Percentiles rank a stretch among this genome's conserved stretches.
phyloP scores from a whole-genome alignment of 2,888 invertebrate species.

The Agrochola lychnidis region DNA sequence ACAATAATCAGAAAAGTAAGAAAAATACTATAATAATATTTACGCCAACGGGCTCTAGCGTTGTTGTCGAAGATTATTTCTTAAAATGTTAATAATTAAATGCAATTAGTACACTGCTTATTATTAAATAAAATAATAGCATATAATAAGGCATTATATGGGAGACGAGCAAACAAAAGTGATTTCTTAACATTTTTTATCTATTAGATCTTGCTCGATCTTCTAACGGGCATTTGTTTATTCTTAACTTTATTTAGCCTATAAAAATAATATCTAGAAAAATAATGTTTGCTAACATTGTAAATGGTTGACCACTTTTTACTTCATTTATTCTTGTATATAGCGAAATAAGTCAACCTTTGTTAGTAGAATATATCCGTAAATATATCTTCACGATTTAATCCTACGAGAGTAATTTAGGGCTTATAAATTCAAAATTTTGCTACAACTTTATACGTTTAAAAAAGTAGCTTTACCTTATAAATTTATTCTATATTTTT shows the following conservation, averaged over 20 bases:
- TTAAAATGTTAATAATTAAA: conserved; percentile 15
- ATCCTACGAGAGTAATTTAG: conserved; percentile 31
- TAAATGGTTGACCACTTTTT: conserved; percentile 31
- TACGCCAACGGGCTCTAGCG: conserved; percentile 38
- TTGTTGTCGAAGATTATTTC: conserved; percentile 26
- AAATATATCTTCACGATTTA: conserved; percentile 26
- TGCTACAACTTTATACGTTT: conserved; percentile 5
- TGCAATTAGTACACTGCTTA: conserved; percentile 28
- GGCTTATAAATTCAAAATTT: conserved; percentile 28
- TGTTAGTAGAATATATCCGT: conserved; percentile 38
- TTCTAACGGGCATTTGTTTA: conserved; percentile 61
- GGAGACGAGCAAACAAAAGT: conserved; percentile 40
- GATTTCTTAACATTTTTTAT: conserved; percentile 12
- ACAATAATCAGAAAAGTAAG: conserved; percentile 9
- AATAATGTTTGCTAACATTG: conserved; percentile 33
- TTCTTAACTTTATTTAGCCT: conserved; percentile 48
- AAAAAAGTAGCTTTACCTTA: conserved; percentile 1
- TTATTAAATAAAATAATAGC: conserved; percentile 19
- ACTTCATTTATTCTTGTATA: conserved; percentile 48
- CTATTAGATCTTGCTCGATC: conserved; percentile 35
- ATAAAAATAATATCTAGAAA: conserved; percentile 28
- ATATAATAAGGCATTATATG: conserved; percentile 7
- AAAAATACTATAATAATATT: neutral
- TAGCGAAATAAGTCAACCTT: conserved; percentile 48
- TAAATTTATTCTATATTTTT: neutral